Percentiles rank a stretch among this genome's conserved stretches.
Conservation (phyloP, 2,888 invertebrate species). For the Bellardia pandia region DNA sequence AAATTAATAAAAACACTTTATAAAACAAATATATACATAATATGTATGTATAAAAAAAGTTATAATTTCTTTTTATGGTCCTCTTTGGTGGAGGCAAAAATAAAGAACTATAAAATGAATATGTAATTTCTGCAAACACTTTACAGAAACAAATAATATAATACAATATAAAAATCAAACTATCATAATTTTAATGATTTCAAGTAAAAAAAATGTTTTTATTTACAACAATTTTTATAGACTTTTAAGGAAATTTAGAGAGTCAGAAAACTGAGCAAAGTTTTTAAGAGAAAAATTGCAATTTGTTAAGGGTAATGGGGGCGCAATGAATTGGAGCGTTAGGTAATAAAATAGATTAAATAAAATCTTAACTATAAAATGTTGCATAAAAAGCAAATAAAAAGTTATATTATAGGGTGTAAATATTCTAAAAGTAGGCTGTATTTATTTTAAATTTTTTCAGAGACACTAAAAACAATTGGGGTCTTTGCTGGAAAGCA, state of each 20-base stretch:
- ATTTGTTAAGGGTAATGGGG: neutral
- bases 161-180: slow-evolving; percentile 59
- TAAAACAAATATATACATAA: slow-evolving; percentile 64
- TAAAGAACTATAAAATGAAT: slow-evolving; percentile 68
- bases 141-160: slow-evolving; percentile 15
- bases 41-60: slow-evolving; percentile 23
- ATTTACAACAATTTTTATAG: slow-evolving; percentile 60
- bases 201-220: slow-evolving; percentile 43
- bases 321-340: neutral
- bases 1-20: slow-evolving; percentile 74
- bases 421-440: neutral
- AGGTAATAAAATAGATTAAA: slow-evolving; percentile 24
- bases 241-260: slow-evolving; percentile 38
- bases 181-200: slow-evolving; percentile 64
- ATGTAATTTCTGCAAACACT: slow-evolving; percentile 71
- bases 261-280: neutral
- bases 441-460: no score
- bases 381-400: neutral
- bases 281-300: slow-evolving; percentile 14
- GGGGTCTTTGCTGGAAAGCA: no score
- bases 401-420: no score
- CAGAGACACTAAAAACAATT: no score
- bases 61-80: slow-evolving; percentile 61
- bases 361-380: neutral
- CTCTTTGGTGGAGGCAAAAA: slow-evolving; percentile 8